A percentile compares a stretch with the other conserved stretches of the same genome.
Conservation (phyloP, 1,140 invertebrate genomes). For the Drosophila melanica region DNA sequence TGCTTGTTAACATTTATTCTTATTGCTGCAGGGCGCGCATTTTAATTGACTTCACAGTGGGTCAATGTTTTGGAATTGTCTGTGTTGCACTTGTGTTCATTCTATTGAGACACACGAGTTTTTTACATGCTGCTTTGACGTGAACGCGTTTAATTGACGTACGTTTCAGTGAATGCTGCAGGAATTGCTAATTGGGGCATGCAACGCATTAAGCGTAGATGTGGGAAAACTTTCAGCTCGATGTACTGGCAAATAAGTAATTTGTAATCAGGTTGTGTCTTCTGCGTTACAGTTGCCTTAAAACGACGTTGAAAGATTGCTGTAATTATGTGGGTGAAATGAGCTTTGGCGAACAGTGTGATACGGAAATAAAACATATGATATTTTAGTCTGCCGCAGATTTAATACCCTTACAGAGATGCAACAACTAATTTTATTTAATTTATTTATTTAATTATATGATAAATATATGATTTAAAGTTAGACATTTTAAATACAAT, state of each 20-base stretch:
- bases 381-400: no score
- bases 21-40: slow-evolving; percentile 25
- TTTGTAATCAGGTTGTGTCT: background rate
- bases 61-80: slow-evolving; percentile 54
- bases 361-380: background rate
- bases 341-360: background rate
- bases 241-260: background rate
- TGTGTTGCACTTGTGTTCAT: slow-evolving; percentile 13
- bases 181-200: slow-evolving; percentile 28
- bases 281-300: background rate
- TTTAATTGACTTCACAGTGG: slow-evolving; percentile 66
- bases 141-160: slow-evolving; percentile 31
- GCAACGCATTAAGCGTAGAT: slow-evolving; percentile 9
- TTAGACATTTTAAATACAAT: no score
- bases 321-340: background rate
- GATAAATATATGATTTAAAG: no score
- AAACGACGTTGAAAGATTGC: background rate
- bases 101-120: slow-evolving; percentile 47
- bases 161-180: slow-evolving; percentile 29
- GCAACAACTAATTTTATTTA: no score
- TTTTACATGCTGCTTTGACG: slow-evolving; percentile 17
- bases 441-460: no score
- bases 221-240: slow-evolving; percentile 23
- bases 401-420: no score
- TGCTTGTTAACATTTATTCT: slow-evolving; percentile 26